Evolutionary conservation across 2,888 invertebrate species (phyloP), one percentile per base, ranked within the genome.

Genomic region (Xanthia togata): DNA sequence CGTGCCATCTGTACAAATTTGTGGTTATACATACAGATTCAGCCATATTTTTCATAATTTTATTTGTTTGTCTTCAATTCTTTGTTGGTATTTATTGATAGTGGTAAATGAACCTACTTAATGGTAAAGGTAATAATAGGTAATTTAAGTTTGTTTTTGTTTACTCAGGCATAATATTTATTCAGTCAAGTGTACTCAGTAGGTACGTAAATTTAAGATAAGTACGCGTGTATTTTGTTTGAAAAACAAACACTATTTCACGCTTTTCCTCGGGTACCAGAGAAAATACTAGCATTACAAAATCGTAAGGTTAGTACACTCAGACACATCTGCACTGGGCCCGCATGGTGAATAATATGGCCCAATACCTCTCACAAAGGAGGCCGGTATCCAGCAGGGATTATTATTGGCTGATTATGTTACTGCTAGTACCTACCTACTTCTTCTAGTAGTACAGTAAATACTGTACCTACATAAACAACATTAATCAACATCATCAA

Each of bases 261-360:
- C 44, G 23, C 9, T 8, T 60, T 41, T 26, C 1, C 26, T 26
- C 17, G 23, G 1, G 41, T 23, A 70, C 5, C 26, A 8, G 1
- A 41, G 14, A 20, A n/a, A 44, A 70, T 44, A 70, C 31, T 35
- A 35, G 17, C 17, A 63, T n/a, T 70, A 47, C n/a, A 63, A 70
- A 64, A 50, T 50, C 50, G 8, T 9, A 50, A 23, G 50, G 23
- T 17, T 20, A 47, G 20, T 23, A 53, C 11, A n/a, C 1, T 12
- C n/a, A n/a, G 23, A 50, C 2, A 23, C 23, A 50, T 50, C 50
- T 3, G 50, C 50, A 50, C 50, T 50, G 20, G 9, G 9, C 20
- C 11, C 4, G 53, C n/a, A 4, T 11, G n/a, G 53, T 55, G n/a
- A 4, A 55, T n/a, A 2, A 55, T 12, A 55, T 12, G 14, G 6